Evolutionary conservation across 2,797 vertebrate genomes (phyloP).

Genomic region (Oryzias sinensis): DNA sequence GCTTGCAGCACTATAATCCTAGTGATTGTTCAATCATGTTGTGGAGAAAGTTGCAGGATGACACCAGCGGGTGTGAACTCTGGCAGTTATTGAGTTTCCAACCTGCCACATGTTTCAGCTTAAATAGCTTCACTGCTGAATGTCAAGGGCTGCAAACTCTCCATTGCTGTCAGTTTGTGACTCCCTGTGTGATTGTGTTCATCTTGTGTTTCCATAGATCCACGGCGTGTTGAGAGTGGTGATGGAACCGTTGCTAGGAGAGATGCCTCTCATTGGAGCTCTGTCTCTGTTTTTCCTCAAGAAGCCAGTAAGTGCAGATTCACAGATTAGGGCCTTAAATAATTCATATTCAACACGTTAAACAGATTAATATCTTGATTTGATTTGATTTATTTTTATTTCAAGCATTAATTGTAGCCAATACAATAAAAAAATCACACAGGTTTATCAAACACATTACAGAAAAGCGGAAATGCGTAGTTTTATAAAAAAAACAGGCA

Average conservation of each 20-base stretch:
- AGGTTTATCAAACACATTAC: no score
- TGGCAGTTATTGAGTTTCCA: conserved; percentile 49
- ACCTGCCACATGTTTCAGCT: conserved; percentile 30
- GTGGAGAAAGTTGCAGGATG: conserved; percentile 36
- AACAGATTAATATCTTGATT: not conserved
- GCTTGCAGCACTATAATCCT: conserved; percentile 34
- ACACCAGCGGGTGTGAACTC: conserved; percentile 41
- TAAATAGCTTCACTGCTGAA: conserved; percentile 24
- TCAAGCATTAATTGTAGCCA: no score
- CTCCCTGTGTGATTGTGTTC: conserved; percentile 27
- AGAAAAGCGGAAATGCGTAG: no score
- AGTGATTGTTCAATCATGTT: conserved; percentile 46
- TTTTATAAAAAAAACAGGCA: no score
- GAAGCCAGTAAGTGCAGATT: conserved; percentile 87
- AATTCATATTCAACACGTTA: conserved; percentile 4
- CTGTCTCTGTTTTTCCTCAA: conserved; percentile 96
- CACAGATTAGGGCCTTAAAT: conserved; percentile 1
- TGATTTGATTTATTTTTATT: no score
- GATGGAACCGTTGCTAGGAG: conserved; percentile 93
- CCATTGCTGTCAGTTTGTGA: conserved; percentile 13
- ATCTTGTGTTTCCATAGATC: conserved; percentile 78
- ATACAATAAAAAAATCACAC: no score
- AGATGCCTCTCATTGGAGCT: conserved; percentile 93
- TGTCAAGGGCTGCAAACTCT: conserved; percentile 36
- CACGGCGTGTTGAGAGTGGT: conserved; percentile 94